Evolutionary conservation across 1,140 invertebrate genomes (phyloP).

Genomic region (Conus betulinus): DNA sequence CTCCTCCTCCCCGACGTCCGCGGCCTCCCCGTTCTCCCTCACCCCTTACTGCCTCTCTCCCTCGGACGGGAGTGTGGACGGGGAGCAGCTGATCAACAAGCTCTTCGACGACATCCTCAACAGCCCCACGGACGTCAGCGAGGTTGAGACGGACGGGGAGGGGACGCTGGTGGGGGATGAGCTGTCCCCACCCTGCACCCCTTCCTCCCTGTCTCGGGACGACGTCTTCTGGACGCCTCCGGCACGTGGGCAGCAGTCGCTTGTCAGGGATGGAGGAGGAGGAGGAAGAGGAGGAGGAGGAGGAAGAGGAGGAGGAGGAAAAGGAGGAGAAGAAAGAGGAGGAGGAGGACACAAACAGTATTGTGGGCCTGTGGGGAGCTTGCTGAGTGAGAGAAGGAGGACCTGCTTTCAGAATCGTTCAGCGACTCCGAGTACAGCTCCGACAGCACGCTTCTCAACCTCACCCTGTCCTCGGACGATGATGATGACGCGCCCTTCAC

Average conservation of each 20-base stretch:
- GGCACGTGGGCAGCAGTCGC: neutral
- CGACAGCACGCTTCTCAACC: slow-evolving; percentile 30
- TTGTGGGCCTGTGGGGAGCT: neutral
- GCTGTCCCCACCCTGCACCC: neutral
- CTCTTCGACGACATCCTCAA: slow-evolving; percentile 19
- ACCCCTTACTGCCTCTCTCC: neutral
- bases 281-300: neutral
- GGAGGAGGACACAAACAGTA: neutral
- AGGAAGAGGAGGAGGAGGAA: neutral
- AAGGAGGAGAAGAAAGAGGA: neutral
- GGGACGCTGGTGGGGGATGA: neutral
- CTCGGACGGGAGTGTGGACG: neutral
- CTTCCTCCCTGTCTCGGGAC: neutral
- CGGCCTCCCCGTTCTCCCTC: neutral
- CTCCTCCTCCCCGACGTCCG: neutral
- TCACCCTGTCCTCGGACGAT: slow-evolving; percentile 30
- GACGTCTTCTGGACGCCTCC: neutral
- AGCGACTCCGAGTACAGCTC: slow-evolving; percentile 22
- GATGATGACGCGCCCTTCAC: neutral
- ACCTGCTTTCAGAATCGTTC: neutral
- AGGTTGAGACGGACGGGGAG: slow-evolving; percentile 14
- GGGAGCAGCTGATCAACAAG: slow-evolving; percentile 32
- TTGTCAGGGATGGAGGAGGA: neutral
- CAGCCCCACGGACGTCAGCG: neutral
- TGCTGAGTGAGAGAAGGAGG: neutral